Evolutionary conservation across 2,888 invertebrate species (phyloP), one percentile per base, ranked within the genome.

Genomic region (Kuschelorhynchus macadamiae): DNA sequence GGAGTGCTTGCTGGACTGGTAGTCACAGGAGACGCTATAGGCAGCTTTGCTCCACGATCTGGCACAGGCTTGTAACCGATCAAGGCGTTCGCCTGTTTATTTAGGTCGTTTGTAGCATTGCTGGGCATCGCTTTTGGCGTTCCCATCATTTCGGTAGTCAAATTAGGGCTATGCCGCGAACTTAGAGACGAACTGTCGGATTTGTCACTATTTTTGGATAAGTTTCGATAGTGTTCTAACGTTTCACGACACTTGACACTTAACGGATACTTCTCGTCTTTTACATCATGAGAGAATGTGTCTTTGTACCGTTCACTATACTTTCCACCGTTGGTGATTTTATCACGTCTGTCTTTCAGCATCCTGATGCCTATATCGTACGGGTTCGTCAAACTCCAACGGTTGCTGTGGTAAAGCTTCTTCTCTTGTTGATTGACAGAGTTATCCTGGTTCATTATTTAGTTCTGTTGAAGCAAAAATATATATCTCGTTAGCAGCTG

Each of bases 21-120:
- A 57, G 68, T 62, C 65, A 74, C 53, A 63, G 71, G 72, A 50
- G 71, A 60, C 59, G 75, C 36, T 17, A 65, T n/a, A 1, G 67
- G 81, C 82, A 50, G 85, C 64, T 71, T 76, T 14, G 60, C 65
- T 1, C 70, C 80, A 76, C 87, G 87, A 33, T 86, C 87, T 0
- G 86, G 85, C 44, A 87, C 86, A 16, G 85, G 84, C 20, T 87
- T 87, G 25, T 87, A 81, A 0, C 86, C 80, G 0, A 87, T 86
- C 1, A 87, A 76, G 71, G 88, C 86, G 12, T 88, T 84, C 49
- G 79, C 80, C 44, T 77, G 76, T 65, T 81, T 82, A 71, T 82
- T 83, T 16, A 81, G 72, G 67, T 83, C 83, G 70, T 81, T 82
- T 4, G 83, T 82, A 12, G 82, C 82, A 61, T 82, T 82, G 65